A percentile compares a stretch with the other conserved stretches of the same genome.
Conservation (phyloP, 2,797 vertebrate species). For the Acanthurus tractus region DNA sequence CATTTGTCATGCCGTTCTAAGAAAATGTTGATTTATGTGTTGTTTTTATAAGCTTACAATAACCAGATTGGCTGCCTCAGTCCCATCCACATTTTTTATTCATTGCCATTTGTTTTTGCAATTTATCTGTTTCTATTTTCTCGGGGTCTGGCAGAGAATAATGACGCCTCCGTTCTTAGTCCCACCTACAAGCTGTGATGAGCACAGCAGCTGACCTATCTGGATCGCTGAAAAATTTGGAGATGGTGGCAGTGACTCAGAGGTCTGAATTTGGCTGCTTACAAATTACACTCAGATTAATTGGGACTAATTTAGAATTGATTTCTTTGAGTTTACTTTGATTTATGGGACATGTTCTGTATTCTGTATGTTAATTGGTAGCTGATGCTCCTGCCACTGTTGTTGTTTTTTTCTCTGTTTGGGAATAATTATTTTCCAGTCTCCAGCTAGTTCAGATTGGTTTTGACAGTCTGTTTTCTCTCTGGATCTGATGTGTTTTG, state of each 20-base stretch:
- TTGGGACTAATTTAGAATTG: conserved; percentile 8
- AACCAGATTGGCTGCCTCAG: background rate
- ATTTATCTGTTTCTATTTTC: conserved; percentile 4
- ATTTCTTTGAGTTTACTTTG: conserved; percentile 12
- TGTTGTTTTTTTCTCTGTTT: background rate
- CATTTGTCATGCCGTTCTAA: background rate
- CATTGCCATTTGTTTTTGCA: background rate
- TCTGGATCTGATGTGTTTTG: background rate
- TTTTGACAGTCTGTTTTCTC: background rate
- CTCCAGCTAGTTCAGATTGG: background rate
- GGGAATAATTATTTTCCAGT: conserved; percentile 14
- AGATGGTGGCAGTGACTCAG: background rate
- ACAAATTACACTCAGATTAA: conserved; percentile 14
- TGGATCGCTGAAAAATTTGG: background rate
- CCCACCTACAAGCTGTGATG: conserved; percentile 5
- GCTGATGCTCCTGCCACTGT: background rate
- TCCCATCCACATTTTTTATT: background rate
- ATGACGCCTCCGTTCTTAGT: background rate
- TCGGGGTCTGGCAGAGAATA: background rate
- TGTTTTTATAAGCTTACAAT: background rate
- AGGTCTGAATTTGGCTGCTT: background rate
- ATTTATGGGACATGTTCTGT: conserved; percentile 6
- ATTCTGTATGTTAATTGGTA: background rate
- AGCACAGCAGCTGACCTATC: background rate
- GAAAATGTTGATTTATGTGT: background rate